A percentile compares a stretch with the other conserved stretches of the same genome.
phyloP scores from a whole-genome alignment of 23 tunicate species.

The Botrylloides violaceus region DNA sequence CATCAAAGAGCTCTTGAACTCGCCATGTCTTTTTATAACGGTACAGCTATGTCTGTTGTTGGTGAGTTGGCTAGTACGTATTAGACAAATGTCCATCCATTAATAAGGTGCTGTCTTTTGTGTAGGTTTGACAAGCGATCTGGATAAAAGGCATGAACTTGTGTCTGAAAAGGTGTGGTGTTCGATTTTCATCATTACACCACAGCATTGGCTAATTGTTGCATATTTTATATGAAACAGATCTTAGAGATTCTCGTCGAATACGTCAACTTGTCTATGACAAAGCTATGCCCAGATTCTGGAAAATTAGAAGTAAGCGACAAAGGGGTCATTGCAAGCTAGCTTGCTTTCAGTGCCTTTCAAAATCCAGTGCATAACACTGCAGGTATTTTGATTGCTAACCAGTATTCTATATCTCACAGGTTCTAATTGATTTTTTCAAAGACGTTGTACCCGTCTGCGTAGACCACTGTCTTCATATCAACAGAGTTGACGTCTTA shows the following conservation, averaged over 20 bases:
- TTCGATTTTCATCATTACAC: background rate
- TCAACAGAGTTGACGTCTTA: slow-evolving; percentile 67
- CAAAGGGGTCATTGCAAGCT: no score
- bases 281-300: slow-evolving; percentile 78
- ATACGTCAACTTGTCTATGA: slow-evolving; percentile 86
- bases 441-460: slow-evolving; percentile 84
- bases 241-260: slow-evolving; percentile 77
- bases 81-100: background rate
- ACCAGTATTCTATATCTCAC: background rate
- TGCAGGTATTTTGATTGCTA: background rate
- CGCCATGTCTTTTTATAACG: slow-evolving; percentile 74
- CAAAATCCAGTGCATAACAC: no score
- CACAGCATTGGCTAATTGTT: background rate
- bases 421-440: slow-evolving; percentile 76
- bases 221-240: slow-evolving; percentile 24
- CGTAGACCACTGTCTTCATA: slow-evolving; percentile 78
- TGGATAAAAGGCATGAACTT: slow-evolving; percentile 23
- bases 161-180: slow-evolving; percentile 53
- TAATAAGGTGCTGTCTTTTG: background rate
- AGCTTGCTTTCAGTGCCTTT: no score
- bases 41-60: slow-evolving; percentile 69
- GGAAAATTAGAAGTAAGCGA: slow-evolving; percentile 72
- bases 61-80: slow-evolving; percentile 25
- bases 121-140: slow-evolving; percentile 50
- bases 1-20: slow-evolving; percentile 75